Base-by-base conservation (phyloP, 1,140 invertebrate species). In the Drosophila pachea region DNA sequence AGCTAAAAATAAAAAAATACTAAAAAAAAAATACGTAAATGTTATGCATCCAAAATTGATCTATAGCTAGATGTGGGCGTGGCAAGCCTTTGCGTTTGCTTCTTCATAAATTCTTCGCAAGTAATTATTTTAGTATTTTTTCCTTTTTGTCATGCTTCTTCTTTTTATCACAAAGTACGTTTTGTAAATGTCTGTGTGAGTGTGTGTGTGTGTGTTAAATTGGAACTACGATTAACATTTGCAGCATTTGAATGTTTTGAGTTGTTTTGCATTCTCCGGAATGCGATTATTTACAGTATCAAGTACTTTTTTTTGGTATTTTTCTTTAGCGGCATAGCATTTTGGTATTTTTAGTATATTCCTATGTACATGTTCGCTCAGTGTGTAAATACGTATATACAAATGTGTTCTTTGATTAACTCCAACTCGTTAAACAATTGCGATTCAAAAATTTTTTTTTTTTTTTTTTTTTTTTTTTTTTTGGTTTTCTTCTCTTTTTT, bases 101-200 rank as follows among this genome's bases (percentile, higher is more conserved):
- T 33, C 58, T 54, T 61, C 60, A 64, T 59, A 76, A 78, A 50
- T 38, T 49, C 31, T 56, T 42, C 50, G 48, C 16, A 36, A 33
- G 32, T 45, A 50, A 33, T 54, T 29, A 35, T 52, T 29, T 29
- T 49, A 31, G 32, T 49, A 35, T 63, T 42, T 38, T 38, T 40
- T 54, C 32, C 22, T 22, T 22, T 22, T 22, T 22, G 22, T 22
- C 22, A 22, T 22, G 22, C 22, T 22, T 22, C 22, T 50, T 45
- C 42, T n/a, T 33, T 53, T 70, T 70, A 70, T 70, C 68, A 71
- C 63, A 67, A 73, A 65, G 50, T 69, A 70, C 54, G 36, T 61
- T 48, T 52, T 43, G 31, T 45, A 38, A 3, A 49, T 40, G 35
- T 65, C 5, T 67, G 52, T 59, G 7, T 67, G 52, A 22, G 22